Evolutionary conservation across 2,113 vertebrate species (phyloP).

Genomic region (Mesoclemmys tuberculata): DNA sequence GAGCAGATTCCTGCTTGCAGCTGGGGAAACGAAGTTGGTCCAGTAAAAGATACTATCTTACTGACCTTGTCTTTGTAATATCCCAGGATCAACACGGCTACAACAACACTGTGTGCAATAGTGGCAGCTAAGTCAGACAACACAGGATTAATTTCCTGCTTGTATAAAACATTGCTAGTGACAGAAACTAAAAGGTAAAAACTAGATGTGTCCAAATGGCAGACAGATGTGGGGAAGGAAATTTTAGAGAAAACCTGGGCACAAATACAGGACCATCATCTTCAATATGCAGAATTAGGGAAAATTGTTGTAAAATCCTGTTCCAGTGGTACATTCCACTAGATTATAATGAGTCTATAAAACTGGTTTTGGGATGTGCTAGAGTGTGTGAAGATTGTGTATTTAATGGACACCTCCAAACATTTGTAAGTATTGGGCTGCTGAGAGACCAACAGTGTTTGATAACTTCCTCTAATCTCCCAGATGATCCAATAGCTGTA

Average conservation of each 20-base stretch:
- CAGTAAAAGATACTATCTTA: background rate
- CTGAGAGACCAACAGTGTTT: background rate
- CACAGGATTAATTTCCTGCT: background rate
- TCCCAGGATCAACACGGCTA: background rate
- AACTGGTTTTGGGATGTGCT: background rate
- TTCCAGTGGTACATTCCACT: background rate
- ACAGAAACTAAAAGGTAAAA: background rate
- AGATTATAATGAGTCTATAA: background rate
- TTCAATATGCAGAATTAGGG: background rate
- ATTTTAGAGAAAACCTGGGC: fast-evolving
- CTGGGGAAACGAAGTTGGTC: background rate
- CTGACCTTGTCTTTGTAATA: background rate
- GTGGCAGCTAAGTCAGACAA: background rate
- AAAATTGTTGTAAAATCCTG: background rate
- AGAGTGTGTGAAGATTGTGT: background rate
- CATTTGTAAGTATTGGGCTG: background rate
- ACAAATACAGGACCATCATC: background rate
- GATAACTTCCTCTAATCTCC: background rate
- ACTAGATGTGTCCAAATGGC: fast-evolving
- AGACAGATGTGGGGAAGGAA: background rate
- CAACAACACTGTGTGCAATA: background rate
- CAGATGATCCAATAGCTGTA: fast-evolving
- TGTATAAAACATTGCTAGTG: background rate
- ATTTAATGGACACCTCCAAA: background rate
- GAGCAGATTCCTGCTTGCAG: background rate